phyloP scores from a whole-genome alignment of 2,113 vertebrate genomes.

The Aspiorhynchus laticeps region DNA sequence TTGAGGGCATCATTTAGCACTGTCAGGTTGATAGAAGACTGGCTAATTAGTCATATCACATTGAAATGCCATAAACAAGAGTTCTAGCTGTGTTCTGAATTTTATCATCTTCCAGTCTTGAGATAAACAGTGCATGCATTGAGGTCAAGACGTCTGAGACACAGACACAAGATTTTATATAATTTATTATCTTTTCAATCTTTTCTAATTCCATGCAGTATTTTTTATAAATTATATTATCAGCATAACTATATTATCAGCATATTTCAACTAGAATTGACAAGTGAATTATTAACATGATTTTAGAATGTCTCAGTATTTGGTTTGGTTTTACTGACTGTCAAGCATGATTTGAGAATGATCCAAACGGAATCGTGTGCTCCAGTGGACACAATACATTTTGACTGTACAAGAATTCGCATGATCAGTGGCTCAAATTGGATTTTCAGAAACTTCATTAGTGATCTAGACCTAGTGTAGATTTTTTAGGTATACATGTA shows the following conservation, averaged over 20 bases:
- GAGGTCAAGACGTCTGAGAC: neutral
- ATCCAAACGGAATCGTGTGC: neutral
- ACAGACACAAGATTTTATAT: neutral
- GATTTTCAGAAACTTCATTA: neutral
- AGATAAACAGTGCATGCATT: neutral
- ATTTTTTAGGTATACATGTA: too few species aligned
- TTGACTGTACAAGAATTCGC: neutral
- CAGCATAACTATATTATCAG: neutral
- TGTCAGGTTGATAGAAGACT: conserved; percentile 20
- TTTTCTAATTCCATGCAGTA: neutral
- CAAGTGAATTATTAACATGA: neutral
- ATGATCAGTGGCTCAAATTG: neutral
- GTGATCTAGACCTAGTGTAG: neutral
- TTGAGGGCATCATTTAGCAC: conserved; percentile 22
- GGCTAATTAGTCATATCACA: conserved; percentile 20
- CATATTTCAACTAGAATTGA: neutral
- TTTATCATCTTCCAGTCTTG: neutral
- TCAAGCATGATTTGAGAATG: neutral
- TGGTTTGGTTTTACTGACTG: neutral
- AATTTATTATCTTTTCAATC: neutral
- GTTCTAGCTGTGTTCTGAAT: neutral
- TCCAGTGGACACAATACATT: neutral
- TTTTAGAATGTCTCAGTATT: neutral
- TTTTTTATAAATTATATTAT: neutral
- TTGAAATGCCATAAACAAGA: conserved; percentile 19